phyloP scores from a whole-genome alignment of 2,888 invertebrate genomes.

The Capitulum mitella region DNA sequence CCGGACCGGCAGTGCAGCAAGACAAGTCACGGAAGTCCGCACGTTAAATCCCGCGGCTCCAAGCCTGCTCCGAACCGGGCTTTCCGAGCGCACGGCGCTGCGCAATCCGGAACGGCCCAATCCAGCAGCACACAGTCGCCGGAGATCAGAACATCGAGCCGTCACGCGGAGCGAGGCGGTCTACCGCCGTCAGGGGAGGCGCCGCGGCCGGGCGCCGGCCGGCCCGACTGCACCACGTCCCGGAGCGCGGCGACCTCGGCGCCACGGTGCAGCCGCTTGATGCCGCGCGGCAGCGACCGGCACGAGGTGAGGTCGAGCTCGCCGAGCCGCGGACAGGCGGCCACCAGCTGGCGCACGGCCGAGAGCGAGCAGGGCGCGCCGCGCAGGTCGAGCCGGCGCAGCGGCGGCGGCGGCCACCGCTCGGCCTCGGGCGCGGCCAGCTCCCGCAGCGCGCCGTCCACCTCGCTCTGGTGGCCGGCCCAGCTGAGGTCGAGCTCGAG shows the following conservation, averaged over 20 bases:
- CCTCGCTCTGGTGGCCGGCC: conserved; percentile 64
- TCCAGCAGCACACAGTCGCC: too few relatives aligned
- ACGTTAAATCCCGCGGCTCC: too few relatives aligned
- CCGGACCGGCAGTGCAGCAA: too few relatives aligned
- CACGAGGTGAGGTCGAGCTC: conserved; percentile 77
- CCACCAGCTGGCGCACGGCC: conserved; percentile 66
- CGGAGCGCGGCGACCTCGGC: neutral
- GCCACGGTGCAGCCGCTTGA: conserved; percentile 70
- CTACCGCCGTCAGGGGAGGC: too few relatives aligned
- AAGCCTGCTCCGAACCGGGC: too few relatives aligned
- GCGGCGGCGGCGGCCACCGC: conserved; percentile 39
- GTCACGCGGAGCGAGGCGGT: too few relatives aligned
- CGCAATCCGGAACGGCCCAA: too few relatives aligned
- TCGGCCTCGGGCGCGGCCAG: conserved; percentile 54
- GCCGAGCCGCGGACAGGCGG: conserved; percentile 61
- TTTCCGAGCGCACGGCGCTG: too few relatives aligned
- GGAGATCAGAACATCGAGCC: too few relatives aligned
- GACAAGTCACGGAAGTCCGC: too few relatives aligned
- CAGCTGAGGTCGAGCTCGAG: conserved; percentile 77
- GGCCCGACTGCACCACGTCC: neutral
- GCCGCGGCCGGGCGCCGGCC: too few relatives aligned
- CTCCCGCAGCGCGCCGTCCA: conserved; percentile 67
- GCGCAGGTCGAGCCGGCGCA: conserved; percentile 67
- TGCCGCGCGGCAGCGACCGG: conserved; percentile 73
- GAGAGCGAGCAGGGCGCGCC: conserved; percentile 74